These are phyloP conservation scores for Chlorospingus flavigularis DNA, from an alignment of 2,797 vertebrate genomes.

Conservation along the genomic window DNA sequence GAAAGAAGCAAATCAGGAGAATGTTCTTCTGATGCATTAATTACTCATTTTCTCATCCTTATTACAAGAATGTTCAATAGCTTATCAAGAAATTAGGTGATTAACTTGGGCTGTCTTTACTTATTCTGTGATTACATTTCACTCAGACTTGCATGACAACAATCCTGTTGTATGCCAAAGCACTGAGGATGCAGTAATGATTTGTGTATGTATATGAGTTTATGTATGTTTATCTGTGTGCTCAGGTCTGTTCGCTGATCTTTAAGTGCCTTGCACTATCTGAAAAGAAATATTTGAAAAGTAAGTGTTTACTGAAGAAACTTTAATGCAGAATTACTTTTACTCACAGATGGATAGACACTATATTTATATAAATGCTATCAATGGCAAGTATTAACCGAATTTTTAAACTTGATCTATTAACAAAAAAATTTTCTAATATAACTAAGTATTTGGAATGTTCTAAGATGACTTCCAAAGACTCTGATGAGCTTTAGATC, in stretches of 20 bases:
- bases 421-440: background rate
- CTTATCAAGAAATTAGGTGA: background rate
- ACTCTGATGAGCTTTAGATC: background rate
- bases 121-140: background rate
- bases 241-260: background rate
- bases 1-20: slow-evolving; percentile 17
- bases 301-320: background rate
- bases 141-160: background rate
- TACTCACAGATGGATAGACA: background rate
- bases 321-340: background rate
- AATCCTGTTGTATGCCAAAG: background rate
- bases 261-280: background rate
- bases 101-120: background rate
- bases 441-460: background rate
- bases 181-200: background rate
- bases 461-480: background rate
- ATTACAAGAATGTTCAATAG: background rate
- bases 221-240: background rate
- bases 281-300: background rate
- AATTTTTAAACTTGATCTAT: background rate
- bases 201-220: background rate
- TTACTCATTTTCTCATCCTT: slow-evolving; percentile 26
- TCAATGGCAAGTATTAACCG: background rate
- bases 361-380: background rate
- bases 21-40: slow-evolving; percentile 19